Percentiles rank a stretch among this genome's conserved stretches.
phyloP scores from a whole-genome alignment of 2,888 invertebrate genomes.

The Idaea biselata region DNA sequence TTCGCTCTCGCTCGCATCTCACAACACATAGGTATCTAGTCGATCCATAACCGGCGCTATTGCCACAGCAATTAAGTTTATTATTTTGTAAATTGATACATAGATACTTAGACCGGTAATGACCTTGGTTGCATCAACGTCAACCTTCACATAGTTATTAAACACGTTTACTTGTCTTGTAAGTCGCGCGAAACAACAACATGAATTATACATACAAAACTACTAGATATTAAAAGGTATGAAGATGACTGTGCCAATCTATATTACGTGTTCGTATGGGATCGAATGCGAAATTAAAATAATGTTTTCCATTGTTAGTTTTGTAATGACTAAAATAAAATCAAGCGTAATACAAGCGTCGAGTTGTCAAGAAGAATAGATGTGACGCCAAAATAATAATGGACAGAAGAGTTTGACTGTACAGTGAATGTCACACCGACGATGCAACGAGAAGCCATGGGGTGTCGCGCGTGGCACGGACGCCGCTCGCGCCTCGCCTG shows the following conservation, averaged over 20 bases:
- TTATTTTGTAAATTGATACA: conserved; percentile 15
- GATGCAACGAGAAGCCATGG: conserved; percentile 74
- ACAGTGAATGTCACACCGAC: conserved; percentile 57
- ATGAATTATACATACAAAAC: conserved; percentile 7
- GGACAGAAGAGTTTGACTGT: conserved; percentile 35
- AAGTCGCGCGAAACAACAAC: conserved; percentile 22
- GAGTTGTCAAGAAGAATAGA: conserved; percentile 59
- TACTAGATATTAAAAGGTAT: conserved; percentile 26
- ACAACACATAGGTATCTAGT: conserved; percentile 25
- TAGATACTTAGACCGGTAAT: conserved; percentile 40
- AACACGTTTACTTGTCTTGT: conserved; percentile 27
- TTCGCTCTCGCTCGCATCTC: conserved; percentile 34
- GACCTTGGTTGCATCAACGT: conserved; percentile 61
- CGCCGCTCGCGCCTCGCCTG: background rate
- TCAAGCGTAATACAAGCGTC: conserved; percentile 38
- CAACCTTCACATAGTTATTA: conserved; percentile 55
- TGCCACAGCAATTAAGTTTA: conserved; percentile 31
- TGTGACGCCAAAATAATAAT: conserved; percentile 59
- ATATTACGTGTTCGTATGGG: conserved; percentile 47
- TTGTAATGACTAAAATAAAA: conserved; percentile 48
- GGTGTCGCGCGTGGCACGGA: conserved; percentile 45
- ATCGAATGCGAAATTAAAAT: conserved; percentile 54
- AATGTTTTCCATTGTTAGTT: conserved; percentile 61
- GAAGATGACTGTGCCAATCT: conserved; percentile 64
- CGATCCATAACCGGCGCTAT: conserved; percentile 49